Conservation (phyloP, 2,113 vertebrate genomes). For the Mus pahari region DNA sequence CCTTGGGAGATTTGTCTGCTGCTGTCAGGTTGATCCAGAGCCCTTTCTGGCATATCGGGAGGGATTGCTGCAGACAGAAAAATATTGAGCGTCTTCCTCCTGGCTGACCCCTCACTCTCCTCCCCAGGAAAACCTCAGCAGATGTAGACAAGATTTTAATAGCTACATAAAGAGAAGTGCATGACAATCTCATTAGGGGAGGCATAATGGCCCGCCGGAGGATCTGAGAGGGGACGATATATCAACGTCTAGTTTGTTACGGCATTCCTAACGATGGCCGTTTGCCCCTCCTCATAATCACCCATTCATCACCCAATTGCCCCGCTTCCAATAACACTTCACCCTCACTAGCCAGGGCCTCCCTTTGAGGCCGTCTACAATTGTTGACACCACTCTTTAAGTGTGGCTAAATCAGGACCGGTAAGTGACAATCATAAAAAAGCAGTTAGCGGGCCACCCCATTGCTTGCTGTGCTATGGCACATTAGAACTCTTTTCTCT, state of each 20-base stretch:
- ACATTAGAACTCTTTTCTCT: slow-evolving; percentile 91
- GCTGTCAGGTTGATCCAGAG: slow-evolving; percentile 46
- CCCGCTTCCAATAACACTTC: slow-evolving; percentile 85
- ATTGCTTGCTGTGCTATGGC: slow-evolving; percentile 91
- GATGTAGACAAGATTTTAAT: slow-evolving; percentile 90
- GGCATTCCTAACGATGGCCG: slow-evolving; percentile 80
- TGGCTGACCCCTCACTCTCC: slow-evolving; percentile 48
- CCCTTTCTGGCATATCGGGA: slow-evolving; percentile 52
- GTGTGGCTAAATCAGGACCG: slow-evolving; percentile 86
- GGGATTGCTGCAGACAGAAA: slow-evolving; percentile 65
- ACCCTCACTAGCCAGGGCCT: slow-evolving; percentile 86
- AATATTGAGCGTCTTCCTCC: slow-evolving; percentile 57
- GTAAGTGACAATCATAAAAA: slow-evolving; percentile 91
- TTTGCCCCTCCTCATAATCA: slow-evolving; percentile 81
- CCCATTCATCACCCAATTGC: slow-evolving; percentile 85
- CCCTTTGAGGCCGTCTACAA: slow-evolving; percentile 89
- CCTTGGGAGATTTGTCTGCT: slow-evolving; percentile 40
- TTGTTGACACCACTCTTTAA: slow-evolving; percentile 89
- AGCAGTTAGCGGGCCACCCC: slow-evolving; percentile 90
- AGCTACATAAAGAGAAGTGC: slow-evolving; percentile 87
- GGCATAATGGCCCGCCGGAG: slow-evolving; percentile 85
- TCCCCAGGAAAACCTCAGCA: slow-evolving; percentile 85
- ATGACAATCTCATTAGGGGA: slow-evolving; percentile 89
- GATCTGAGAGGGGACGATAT: slow-evolving; percentile 85
- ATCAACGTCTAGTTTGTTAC: slow-evolving; percentile 87